A percentile compares a stretch with the other conserved stretches of the same genome.
These are phyloP conservation scores for Sclerurus mexicanus DNA, from an alignment of 2,113 vertebrate genomes.

Conservation along the genomic window DNA sequence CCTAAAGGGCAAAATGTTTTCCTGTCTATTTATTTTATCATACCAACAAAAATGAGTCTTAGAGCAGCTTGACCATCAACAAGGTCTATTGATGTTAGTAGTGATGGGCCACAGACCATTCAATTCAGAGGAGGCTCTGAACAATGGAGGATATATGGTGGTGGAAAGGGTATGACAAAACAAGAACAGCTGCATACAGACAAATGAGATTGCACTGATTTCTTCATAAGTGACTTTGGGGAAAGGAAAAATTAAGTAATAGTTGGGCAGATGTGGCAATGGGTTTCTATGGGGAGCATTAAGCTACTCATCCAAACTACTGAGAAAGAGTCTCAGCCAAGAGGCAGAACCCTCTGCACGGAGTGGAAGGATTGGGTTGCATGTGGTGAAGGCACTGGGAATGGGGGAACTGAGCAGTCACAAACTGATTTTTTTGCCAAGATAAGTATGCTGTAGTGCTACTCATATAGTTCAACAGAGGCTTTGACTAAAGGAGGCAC, in stretches of 20 bases:
- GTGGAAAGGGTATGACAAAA: background rate
- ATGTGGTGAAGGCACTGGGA: background rate
- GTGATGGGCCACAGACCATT: background rate
- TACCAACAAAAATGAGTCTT: background rate
- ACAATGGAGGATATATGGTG: background rate
- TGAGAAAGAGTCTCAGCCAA: background rate
- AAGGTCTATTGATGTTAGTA: background rate
- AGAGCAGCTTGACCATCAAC: background rate
- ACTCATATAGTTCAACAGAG: background rate
- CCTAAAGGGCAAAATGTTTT: background rate
- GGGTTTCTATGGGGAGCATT: background rate
- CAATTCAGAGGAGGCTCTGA: background rate
- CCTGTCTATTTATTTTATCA: background rate
- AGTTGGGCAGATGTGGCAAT: background rate
- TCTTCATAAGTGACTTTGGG: background rate
- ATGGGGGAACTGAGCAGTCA: background rate
- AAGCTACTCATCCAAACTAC: background rate
- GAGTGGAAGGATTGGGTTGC: background rate
- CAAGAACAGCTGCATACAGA: background rate
- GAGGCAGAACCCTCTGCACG: background rate
- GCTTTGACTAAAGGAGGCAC: background rate
- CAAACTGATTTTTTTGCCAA: background rate
- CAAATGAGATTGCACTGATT: background rate
- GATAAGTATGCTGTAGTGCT: background rate
- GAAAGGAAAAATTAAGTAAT: background rate